Evolutionary conservation across 2,113 vertebrate species (phyloP), one percentile per base, ranked within the genome.

Genomic region (Chinchilla lanigera): DNA sequence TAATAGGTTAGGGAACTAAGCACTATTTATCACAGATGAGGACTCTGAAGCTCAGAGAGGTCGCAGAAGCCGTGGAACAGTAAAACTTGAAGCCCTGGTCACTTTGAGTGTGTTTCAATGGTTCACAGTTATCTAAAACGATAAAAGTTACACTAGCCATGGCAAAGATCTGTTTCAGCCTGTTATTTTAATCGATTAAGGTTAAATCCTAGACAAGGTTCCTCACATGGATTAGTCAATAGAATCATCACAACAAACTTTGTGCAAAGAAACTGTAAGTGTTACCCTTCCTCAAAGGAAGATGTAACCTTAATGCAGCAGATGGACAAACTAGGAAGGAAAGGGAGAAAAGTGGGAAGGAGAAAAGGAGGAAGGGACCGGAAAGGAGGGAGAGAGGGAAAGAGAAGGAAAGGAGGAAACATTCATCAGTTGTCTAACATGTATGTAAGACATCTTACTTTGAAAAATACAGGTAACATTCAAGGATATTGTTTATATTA

Each of bases 401-500:
- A 47, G 24, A 28, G 44, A 10, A 71, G 19, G 69, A 47, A 77
- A 28, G 26, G 10, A 77, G 38, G 38, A 77, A 44, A 75, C 24
- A 47, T 26, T 77, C 47, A 77, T 7, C 47, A 77, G 47, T 47
- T 77, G 73, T 2, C 41, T 77, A 47, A 47, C 41, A 30, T 77
- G 73, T 47, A 7, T 47, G 3, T 16, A 75, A 26, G 41, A 77
- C 26, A 77, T 77, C 89, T 95, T 83, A 60, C 13, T 93, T 86
- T 86, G 60, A 83, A 91, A 84, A 86, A 73, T 75, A 90, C 17
- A 78, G 77, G 26, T 80, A 84, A 26, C 56, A 17, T 17, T 97
- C 20, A 83, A 83, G 96, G 69, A 52, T 83, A 19, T 38, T 89
- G 52, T 77, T 85, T 85, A 85, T 41, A 92, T 54, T 65, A 47